Percentiles rank a stretch among this genome's conserved stretches.
These are phyloP conservation scores for Apostichopus leukothele DNA, from an alignment of 53 echinoderm and acorn worm species.

Conservation along the genomic window DNA sequence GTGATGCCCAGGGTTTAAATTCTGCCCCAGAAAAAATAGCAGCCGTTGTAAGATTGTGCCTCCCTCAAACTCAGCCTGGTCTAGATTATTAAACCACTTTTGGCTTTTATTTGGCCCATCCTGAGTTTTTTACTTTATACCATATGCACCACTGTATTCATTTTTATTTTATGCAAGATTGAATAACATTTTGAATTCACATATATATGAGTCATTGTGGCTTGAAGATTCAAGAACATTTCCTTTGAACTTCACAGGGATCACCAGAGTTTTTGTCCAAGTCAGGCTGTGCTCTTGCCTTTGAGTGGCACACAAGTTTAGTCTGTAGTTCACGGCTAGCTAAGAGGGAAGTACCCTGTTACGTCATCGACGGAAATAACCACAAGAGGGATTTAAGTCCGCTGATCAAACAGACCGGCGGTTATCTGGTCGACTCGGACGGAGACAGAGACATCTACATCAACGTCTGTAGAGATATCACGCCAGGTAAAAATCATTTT, in stretches of 20 bases:
- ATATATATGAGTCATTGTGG: too few species aligned
- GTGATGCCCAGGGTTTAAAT: too few species aligned
- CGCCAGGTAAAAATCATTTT: conserved; percentile 51
- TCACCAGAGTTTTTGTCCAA: conserved; percentile 79
- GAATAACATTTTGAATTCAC: too few species aligned
- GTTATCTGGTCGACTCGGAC: conserved; percentile 76
- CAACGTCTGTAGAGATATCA: conserved; percentile 94
- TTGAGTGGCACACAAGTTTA: conserved; percentile 93
- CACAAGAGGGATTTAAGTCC: conserved; percentile 81
- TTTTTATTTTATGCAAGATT: too few species aligned
- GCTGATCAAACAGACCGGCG: conserved; percentile 81
- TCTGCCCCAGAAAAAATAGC: too few species aligned
- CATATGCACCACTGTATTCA: too few species aligned
- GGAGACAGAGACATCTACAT: conserved; percentile 74
- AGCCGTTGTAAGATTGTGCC: too few species aligned
- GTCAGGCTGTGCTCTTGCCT: conserved; percentile 70
- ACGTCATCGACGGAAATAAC: conserved; percentile 73
- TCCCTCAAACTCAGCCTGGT: too few species aligned
- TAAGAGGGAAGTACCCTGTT: conserved; percentile 74
- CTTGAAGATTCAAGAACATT: too few species aligned
- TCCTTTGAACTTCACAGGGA: conserved; percentile 58
- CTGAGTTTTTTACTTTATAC: too few species aligned
- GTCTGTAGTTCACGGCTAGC: conserved; percentile 64
- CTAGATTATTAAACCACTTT: too few species aligned
- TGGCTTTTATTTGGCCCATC: too few species aligned